Evolutionary conservation across 2,113 vertebrate species (phyloP), one percentile per base, ranked within the genome.

Genomic region (Neodontobutis hainanensis): DNA sequence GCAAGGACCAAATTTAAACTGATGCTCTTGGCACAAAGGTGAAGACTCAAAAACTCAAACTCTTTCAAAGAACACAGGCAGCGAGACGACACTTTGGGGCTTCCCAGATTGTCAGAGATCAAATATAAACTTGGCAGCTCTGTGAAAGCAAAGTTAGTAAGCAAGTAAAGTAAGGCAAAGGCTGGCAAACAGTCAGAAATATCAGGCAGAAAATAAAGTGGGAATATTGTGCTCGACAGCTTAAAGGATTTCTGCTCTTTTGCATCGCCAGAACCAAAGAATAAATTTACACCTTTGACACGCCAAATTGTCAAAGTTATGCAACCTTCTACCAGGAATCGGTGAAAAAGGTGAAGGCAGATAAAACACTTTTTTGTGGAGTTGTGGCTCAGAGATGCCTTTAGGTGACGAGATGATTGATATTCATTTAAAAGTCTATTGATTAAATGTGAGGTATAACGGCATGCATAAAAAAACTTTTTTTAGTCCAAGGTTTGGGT

Each of bases 41-140:
- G 52, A 40, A 56, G 36, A 56, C 35, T 5, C 49, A 52, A 32
- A 27, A 42, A 52, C 19, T 5, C 12, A 56, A n/a, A 27, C 19
- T 27, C 19, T 15, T 15, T 56, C 53, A 36, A 55, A 56, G 52
- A 34, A 2, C 7, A 0, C 5, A 55, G 3, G 36, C 14, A 38
- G 1, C 53, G 2, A 15, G 35, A 15, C 14, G 52, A 38, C 53
- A 38, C n/a, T 34, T 36, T 55, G 52, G 52, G 52, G 11, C 12
- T 56, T 56, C 36, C 35, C 36, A 7, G 53, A 56, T 56, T 40
- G 53, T 56, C 53, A 56, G 53, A 36, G 53, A 56, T 56, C 34
- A 40, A 36, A 56, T 40, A 40, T 56, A 32, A 56, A 56, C 34
- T 40, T 56, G 53, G 53, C 53, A 56, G 53, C 34, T 56, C 53